Evolutionary conservation across 2,888 invertebrate genomes (phyloP).

Genomic region (Diarsia rubi): DNA sequence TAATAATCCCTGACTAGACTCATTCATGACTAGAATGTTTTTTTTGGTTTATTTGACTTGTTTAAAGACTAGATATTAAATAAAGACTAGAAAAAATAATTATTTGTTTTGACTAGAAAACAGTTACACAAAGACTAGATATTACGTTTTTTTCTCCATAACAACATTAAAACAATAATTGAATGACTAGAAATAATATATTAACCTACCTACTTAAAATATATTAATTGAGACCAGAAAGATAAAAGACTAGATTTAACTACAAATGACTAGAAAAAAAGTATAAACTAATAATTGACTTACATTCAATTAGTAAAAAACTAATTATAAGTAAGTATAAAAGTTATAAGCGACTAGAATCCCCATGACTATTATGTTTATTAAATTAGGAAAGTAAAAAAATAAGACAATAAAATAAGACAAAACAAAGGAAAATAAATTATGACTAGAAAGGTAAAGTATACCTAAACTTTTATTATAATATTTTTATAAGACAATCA

Average conservation of each 20-base stretch:
- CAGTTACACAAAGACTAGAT: slow-evolving; percentile 25
- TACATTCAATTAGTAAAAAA: neutral
- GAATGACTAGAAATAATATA: slow-evolving; percentile 30
- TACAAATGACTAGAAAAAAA: slow-evolving; percentile 16
- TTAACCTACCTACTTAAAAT: neutral
- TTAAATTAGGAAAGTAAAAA: too few species aligned
- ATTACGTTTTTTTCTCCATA: neutral
- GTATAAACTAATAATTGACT: neutral
- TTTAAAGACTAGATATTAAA: slow-evolving; percentile 19
- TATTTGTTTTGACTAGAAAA: slow-evolving; percentile 23
- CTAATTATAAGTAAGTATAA: neutral
- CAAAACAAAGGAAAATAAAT: too few species aligned
- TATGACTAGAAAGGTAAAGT: too few species aligned
- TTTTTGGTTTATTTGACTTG: slow-evolving; percentile 3
- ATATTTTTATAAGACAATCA: neutral
- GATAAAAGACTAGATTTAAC: slow-evolving; percentile 1
- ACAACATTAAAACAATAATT: neutral
- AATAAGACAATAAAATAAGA: too few species aligned
- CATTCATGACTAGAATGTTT: slow-evolving; percentile 7
- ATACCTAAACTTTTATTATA: neutral
- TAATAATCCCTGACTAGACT: neutral
- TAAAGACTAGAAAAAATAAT: neutral
- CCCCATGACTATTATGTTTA: slow-evolving; percentile 16
- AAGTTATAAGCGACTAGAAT: neutral
- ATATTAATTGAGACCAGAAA: slow-evolving; percentile 10